These are phyloP conservation scores for Xestia ashworthii DNA, from an alignment of 2,888 invertebrate genomes.

Conservation along the genomic window DNA sequence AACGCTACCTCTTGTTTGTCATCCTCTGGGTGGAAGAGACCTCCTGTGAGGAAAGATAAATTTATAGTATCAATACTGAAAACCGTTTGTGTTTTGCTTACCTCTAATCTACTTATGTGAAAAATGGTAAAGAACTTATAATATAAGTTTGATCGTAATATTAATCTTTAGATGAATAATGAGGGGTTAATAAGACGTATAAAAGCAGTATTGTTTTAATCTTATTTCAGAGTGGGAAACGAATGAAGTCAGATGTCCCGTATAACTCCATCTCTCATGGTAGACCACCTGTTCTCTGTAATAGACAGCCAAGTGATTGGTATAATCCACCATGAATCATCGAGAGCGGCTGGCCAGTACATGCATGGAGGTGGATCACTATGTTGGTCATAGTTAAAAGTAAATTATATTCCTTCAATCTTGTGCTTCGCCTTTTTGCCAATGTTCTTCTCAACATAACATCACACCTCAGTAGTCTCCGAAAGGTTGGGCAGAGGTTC, in stretches of 20 bases:
- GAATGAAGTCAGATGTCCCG: neutral
- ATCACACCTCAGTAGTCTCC: too few species aligned
- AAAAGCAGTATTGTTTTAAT: neutral
- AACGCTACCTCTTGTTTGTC: slow-evolving; percentile 97
- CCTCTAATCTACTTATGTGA: neutral
- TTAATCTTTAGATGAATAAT: neutral
- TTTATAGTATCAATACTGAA: neutral
- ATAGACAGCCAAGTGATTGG: neutral
- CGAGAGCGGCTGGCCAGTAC: neutral
- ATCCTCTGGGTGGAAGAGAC: slow-evolving; percentile 96
- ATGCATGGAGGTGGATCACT: neutral
- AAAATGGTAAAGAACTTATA: neutral
- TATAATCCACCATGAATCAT: neutral
- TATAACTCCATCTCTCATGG: neutral
- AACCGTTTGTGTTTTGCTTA: neutral
- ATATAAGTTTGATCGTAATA: neutral
- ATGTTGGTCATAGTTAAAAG: neutral
- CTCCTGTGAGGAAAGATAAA: slow-evolving; percentile 91
- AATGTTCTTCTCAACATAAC: neutral
- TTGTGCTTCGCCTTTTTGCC: neutral
- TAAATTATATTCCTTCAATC: neutral
- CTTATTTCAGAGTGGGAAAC: neutral
- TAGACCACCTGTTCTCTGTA: neutral
- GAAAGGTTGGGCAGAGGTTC: too few species aligned
- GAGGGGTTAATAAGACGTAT: neutral